Conservation (phyloP, 2,797 vertebrate genomes). For the Poeciliopsis paucimaculata region DNA sequence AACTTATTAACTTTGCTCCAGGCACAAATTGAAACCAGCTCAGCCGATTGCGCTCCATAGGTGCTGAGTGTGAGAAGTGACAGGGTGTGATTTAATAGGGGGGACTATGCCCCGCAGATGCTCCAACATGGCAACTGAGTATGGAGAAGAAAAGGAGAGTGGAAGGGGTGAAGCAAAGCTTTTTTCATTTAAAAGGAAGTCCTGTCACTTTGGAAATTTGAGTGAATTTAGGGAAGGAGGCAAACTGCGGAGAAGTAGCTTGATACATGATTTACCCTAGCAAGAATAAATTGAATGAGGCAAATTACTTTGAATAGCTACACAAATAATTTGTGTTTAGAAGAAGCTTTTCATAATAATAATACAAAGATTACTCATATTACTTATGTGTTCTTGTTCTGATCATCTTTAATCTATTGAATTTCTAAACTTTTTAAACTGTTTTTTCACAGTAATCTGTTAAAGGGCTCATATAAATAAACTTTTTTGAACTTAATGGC, state of each 20-base stretch:
- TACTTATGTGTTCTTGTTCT: neutral
- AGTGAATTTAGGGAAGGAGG: neutral
- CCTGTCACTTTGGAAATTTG: conserved; percentile 25
- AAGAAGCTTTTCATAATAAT: neutral
- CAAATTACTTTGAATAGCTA: neutral
- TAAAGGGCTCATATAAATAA: too few relatives aligned
- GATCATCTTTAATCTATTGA: neutral
- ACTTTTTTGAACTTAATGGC: too few relatives aligned
- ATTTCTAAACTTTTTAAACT: neutral
- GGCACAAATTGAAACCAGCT: conserved; percentile 82
- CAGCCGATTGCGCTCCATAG: conserved; percentile 65
- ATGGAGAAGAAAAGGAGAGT: neutral
- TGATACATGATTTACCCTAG: conserved; percentile 1
- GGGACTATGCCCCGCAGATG: conserved; percentile 43
- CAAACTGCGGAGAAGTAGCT: neutral
- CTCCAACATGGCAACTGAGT: conserved; percentile 24
- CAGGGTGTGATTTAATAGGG: conserved; percentile 73
- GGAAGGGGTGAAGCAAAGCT: conserved; percentile 13
- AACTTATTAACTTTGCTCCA: conserved; percentile 79
- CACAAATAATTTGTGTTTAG: neutral
- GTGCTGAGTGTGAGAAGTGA: conserved; percentile 79
- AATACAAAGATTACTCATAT: too few relatives aligned
- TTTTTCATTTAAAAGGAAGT: conserved; percentile 56
- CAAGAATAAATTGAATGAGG: neutral
- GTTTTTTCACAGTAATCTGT: neutral